Base-by-base conservation (phyloP, 1,140 invertebrate genomes). In the Heliconius melpomene region DNA sequence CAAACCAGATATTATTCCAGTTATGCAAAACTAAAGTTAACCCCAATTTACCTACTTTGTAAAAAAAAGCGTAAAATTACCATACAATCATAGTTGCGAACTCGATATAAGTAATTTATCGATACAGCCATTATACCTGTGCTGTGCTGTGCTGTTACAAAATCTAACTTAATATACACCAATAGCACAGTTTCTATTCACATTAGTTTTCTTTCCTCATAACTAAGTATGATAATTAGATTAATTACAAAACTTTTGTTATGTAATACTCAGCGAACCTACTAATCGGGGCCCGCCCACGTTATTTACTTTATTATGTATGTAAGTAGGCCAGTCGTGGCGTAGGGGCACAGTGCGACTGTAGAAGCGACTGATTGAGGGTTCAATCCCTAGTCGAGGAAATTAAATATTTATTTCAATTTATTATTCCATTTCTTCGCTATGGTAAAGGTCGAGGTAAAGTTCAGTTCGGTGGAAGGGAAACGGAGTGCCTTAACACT, bases 171-270 rank as follows among this genome's bases (percentile, higher is more conserved):
- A 57, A 72, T 29, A 77, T 50, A 76, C 54, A 23, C 79, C 46
- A 81, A 71, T 78, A 78, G 40, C 75, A 80, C 72, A 80, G 40
- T 81, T 81, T 81, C 78, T 81, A 81, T 81, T 78, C 79, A 78
- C 77, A 75, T 75, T 60, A 29, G 72, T 75, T 78, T 73, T 73
- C 72, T 81, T 80, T 80, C 79, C 54, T 81, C 80, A 79, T 82
- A 18, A 32, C 29, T 82, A 36, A 36, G 32, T 36, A 82, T 82
- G 77, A 36, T 79, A 82, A 82, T 82, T 79, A 82, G 77, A 79
- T 82, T 79, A 82, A 82, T 82, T 82, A 82, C 80, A 79, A 79
- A 79, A 82, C 73, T 36, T 76, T 73, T 57, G 16, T 82, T 81
- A 81, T 54, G 74, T 66, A 82, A 82, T n/a, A 18, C 8, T n/a